Conservation (phyloP, 2,888 invertebrate genomes). For the Mythimna ferrago region DNA sequence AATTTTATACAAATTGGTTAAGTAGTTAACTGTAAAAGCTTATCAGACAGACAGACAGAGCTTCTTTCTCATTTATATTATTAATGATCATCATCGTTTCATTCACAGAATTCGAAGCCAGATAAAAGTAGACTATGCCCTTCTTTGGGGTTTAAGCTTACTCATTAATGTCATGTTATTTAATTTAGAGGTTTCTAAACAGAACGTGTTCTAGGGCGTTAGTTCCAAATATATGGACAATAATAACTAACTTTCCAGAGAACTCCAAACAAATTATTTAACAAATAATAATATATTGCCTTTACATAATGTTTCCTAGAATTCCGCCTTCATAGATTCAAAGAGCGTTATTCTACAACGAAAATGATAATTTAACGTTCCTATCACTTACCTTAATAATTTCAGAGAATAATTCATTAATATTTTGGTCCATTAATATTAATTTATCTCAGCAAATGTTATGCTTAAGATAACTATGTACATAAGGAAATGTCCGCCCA, state of each 20-base stretch:
- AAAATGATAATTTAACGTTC: constrained; percentile 17
- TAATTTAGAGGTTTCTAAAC: background rate
- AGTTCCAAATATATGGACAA: background rate
- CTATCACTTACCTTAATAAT: constrained; percentile 19
- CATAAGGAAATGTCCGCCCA: constrained; percentile 22
- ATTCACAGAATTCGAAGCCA: no score
- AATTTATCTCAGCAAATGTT: constrained; percentile 3
- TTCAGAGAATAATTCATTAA: constrained; percentile 34
- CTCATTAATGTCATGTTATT: no score
- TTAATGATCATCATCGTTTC: no score
- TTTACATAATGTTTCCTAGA: background rate
- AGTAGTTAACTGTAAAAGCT: no score
- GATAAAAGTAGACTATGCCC: no score
- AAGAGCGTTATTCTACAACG: constrained; percentile 11
- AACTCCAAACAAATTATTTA: background rate
- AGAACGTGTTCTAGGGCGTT: background rate
- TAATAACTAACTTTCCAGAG: constrained; percentile 11
- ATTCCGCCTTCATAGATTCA: constrained; percentile 1
- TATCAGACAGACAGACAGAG: no score
- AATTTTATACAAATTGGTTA: no score
- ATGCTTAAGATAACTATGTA: constrained; percentile 12
- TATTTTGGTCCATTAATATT: constrained; percentile 38
- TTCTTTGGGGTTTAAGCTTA: no score
- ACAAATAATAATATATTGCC: background rate
- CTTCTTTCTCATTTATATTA: no score